Base-by-base conservation (phyloP, 2,113 vertebrate genomes). In the cattle (Bos taurus) region DNA sequence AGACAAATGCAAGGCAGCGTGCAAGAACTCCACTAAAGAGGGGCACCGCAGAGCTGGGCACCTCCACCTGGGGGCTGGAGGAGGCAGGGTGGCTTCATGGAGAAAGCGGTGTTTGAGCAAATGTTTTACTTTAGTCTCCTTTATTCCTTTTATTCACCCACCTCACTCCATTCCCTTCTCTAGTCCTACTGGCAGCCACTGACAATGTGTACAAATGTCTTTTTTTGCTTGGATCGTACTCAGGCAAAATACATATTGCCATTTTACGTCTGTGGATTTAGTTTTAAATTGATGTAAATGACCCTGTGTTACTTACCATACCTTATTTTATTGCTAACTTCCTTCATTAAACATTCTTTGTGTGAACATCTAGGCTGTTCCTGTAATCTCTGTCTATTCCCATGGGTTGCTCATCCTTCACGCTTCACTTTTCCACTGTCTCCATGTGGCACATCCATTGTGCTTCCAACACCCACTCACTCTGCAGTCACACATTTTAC, bases 41-140 rank as follows among this genome's bases (percentile, higher is more conserved):
- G 40, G 2, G 3, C 0, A 0, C 0, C 0, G 0, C 4, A 5
- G 14, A 50, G 17, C 52, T 1, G 7, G 6, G 23, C 40, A 4
- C 36, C 90, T 30, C 13, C 10, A 40, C 74, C 60, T 43, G 64
- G 0, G 12, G 36, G 15, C 46, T 7, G 57, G 0, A 2, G 33
- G 16, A 10, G 3, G 2, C 33, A 30, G 74, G 16, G 1, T 2
- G 7, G 23, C 36, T 81, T 59, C 59, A 5, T 13, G 2, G 10
- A 43, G 40, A 40, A 16, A 52, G 33, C 0, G 10, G 2, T 15
- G 1, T 43, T 74, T n/a, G 83, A 86, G 48, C 11, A 52, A 77
- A n/a, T 28, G 10, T 62, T 56, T 6, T 3, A 4, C 46, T 71
- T 60, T 33, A 12, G 52, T 57, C 10, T n/a, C 17, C 52, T 71